phyloP scores from a whole-genome alignment of 2,888 invertebrate species.

The Deilephila elpenor region DNA sequence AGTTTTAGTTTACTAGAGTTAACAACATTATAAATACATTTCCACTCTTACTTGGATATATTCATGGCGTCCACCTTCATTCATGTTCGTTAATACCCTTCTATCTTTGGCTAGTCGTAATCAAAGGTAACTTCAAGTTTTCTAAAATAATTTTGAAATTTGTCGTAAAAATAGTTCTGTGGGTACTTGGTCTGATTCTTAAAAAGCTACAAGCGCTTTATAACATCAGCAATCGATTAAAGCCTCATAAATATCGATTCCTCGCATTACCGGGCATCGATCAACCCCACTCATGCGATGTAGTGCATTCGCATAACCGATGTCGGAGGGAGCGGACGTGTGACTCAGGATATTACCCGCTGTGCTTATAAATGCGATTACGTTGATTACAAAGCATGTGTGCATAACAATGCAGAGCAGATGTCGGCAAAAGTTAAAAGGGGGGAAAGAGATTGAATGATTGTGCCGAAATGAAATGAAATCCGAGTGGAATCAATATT shows the following conservation, averaged over 20 bases:
- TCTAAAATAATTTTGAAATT: too few relatives aligned
- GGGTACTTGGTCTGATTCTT: neutral
- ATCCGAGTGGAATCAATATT: neutral
- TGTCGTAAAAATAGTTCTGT: too few relatives aligned
- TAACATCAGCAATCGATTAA: neutral
- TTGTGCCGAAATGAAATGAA: constrained; percentile 7
- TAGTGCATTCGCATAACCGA: constrained; percentile 57
- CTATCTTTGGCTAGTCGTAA: too few relatives aligned
- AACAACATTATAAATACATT: too few relatives aligned
- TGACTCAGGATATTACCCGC: constrained; percentile 48
- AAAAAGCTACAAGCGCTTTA: neutral
- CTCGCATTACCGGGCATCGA: neutral
- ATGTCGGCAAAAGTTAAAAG: constrained; percentile 9
- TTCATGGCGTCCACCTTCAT: too few relatives aligned
- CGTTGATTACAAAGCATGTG: constrained; percentile 21
- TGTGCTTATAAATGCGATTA: constrained; percentile 34
- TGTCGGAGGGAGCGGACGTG: constrained; percentile 57
- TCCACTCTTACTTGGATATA: too few relatives aligned
- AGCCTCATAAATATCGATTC: neutral
- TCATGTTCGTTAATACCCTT: too few relatives aligned
- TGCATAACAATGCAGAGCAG: constrained; percentile 12
- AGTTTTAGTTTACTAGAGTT: too few relatives aligned
- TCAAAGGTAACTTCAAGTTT: too few relatives aligned
- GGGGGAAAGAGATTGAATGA: neutral
- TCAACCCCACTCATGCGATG: neutral